Evolutionary conservation across 2,113 vertebrate species (phyloP).

Genomic region (Asarcornis scutulata): DNA sequence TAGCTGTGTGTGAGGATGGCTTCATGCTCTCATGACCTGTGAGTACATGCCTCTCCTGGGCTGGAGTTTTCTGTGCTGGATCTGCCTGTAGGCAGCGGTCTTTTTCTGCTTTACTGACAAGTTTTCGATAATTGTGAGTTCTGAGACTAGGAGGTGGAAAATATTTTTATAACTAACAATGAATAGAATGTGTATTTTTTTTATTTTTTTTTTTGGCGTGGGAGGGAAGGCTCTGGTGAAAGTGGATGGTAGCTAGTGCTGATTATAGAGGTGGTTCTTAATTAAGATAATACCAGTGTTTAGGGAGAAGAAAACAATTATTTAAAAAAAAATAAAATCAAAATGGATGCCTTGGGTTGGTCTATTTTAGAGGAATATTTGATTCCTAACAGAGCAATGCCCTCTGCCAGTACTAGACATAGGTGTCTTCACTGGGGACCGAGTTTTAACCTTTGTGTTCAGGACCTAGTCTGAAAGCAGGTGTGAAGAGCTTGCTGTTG

Average conservation of each 20-base stretch:
- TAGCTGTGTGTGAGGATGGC: not conserved
- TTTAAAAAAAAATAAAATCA: too few species aligned
- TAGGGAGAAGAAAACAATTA: not conserved
- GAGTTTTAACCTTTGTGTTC: not conserved
- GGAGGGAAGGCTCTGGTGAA: not conserved
- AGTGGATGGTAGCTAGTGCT: not conserved
- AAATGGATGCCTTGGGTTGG: not conserved
- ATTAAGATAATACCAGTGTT: not conserved
- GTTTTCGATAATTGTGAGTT: not conserved
- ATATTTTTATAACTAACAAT: not conserved
- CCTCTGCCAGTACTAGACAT: not conserved
- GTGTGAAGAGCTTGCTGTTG: too few species aligned
- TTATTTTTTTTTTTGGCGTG: not conserved
- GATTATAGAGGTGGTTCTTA: not conserved
- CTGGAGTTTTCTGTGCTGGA: not conserved
- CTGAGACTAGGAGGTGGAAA: not conserved
- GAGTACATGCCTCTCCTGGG: not conserved
- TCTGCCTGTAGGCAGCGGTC: not conserved
- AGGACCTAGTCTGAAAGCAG: not conserved
- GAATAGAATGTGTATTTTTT: not conserved
- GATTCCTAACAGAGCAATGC: not conserved
- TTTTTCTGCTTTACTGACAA: not conserved
- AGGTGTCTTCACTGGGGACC: not conserved
- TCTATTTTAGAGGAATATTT: not conserved
- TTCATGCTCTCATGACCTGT: not conserved